phyloP scores from a whole-genome alignment of 2,113 vertebrate genomes.

The Tonatia bakeri region DNA sequence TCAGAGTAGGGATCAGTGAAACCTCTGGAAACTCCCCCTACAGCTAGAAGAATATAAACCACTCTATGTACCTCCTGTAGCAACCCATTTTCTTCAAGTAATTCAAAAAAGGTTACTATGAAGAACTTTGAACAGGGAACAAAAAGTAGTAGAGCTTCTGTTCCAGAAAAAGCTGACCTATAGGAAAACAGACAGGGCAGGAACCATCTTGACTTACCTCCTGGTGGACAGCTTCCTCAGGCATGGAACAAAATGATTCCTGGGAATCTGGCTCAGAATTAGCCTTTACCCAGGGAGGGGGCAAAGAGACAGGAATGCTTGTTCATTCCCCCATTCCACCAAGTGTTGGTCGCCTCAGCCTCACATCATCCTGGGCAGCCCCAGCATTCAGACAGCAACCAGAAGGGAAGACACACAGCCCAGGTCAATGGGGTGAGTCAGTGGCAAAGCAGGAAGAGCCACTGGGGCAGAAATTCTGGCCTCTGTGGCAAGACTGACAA shows the following conservation, averaged over 20 bases:
- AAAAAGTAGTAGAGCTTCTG: background rate
- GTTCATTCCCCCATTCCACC: background rate
- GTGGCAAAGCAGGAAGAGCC: slow-evolving; percentile 65
- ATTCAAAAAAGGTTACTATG: background rate
- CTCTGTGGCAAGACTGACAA: slow-evolving; percentile 47
- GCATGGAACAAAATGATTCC: background rate
- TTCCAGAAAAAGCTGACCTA: slow-evolving; percentile 23
- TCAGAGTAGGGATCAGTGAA: background rate
- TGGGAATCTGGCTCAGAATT: background rate
- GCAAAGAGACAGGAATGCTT: slow-evolving; percentile 18
- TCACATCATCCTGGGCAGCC: background rate
- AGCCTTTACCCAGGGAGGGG: background rate
- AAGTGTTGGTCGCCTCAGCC: background rate
- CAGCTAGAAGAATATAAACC: background rate
- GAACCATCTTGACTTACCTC: slow-evolving; percentile 54
- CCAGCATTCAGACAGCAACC: background rate
- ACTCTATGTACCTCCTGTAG: background rate
- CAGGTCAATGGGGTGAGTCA: slow-evolving; percentile 54
- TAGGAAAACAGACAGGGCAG: background rate
- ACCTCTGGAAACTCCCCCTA: background rate
- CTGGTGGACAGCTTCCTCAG: background rate
- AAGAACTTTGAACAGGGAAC: background rate
- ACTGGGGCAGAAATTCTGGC: slow-evolving; percentile 63
- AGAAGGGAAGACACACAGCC: slow-evolving; percentile 37
- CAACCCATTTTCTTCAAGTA: background rate